Conservation (phyloP, 2,797 vertebrate genomes). For the Scomberomorus guttatus region DNA sequence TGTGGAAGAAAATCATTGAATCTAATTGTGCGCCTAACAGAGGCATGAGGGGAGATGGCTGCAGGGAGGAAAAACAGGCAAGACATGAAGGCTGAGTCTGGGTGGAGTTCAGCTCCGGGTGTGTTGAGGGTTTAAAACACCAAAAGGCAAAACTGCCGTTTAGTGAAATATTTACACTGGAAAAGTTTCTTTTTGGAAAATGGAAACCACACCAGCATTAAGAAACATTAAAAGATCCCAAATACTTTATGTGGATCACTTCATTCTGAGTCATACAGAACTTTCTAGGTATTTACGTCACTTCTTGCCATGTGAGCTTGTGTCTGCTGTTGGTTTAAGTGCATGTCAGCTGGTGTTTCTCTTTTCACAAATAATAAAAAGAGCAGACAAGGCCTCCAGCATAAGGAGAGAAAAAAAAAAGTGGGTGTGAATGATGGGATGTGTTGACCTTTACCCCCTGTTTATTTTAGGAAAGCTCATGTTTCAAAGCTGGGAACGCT, state of each 20-base stretch:
- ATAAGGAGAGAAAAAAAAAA: conserved; percentile 6
- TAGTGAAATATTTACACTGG: conserved; percentile 39
- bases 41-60: conserved; percentile 37
- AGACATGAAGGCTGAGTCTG: conserved; percentile 22
- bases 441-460: conserved; percentile 71
- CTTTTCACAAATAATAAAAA: background rate
- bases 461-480: conserved; percentile 84
- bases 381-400: background rate
- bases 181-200: conserved; percentile 15
- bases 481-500: conserved; percentile 78
- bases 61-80: conserved; percentile 41
- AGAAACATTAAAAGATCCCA: background rate
- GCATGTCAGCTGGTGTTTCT: background rate
- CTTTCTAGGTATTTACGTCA: background rate
- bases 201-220: conserved; percentile 6
- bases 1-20: conserved; percentile 61
- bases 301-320: background rate
- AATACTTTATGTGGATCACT: background rate
- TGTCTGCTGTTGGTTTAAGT: background rate
- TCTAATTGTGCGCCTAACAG: conserved; percentile 65
- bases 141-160: conserved; percentile 27
- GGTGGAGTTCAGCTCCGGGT: conserved; percentile 36
- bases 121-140: conserved; percentile 16
- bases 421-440: conserved; percentile 29
- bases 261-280: background rate